Evolutionary conservation across 2,888 invertebrate genomes (phyloP).

Genomic region (Axea sp.): DNA sequence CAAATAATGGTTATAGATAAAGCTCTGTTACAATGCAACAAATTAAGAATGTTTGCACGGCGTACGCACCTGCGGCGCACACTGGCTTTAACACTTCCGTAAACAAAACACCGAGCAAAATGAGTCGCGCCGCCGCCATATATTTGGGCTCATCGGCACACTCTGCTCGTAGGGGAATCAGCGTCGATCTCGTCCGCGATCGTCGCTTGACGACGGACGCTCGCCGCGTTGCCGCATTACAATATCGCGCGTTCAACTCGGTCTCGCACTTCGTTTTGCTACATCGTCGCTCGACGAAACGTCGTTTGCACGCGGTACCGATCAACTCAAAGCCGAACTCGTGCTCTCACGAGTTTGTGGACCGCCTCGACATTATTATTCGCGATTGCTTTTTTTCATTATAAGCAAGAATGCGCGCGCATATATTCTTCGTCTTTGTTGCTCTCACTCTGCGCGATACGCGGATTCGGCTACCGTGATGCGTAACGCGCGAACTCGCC

Average conservation of each 20-base stretch:
- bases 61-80: slow-evolving; percentile 77
- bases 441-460: not conserved
- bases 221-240: slow-evolving; percentile 68
- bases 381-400: not conserved
- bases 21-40: too few species aligned
- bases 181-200: slow-evolving; percentile 69
- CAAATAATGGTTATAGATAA: too few species aligned
- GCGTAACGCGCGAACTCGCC: slow-evolving; percentile 11
- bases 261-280: slow-evolving; percentile 2
- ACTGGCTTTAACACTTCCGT: slow-evolving; percentile 78
- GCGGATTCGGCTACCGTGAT: slow-evolving; percentile 4
- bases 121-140: slow-evolving; percentile 79
- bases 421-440: not conserved
- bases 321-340: too few species aligned
- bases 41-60: too few species aligned
- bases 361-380: slow-evolving; percentile 9
- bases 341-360: slow-evolving; percentile 3
- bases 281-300: slow-evolving; percentile 17
- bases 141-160: slow-evolving; percentile 77
- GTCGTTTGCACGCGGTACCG: slow-evolving; percentile 7
- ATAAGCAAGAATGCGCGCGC: slow-evolving; percentile 6
- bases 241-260: not conserved
- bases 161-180: slow-evolving; percentile 71
- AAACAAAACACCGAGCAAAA: slow-evolving; percentile 78
- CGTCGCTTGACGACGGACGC: slow-evolving; percentile 67